Evolutionary conservation across 2,888 invertebrate species (phyloP).

Genomic region (Papilio elwesi): DNA sequence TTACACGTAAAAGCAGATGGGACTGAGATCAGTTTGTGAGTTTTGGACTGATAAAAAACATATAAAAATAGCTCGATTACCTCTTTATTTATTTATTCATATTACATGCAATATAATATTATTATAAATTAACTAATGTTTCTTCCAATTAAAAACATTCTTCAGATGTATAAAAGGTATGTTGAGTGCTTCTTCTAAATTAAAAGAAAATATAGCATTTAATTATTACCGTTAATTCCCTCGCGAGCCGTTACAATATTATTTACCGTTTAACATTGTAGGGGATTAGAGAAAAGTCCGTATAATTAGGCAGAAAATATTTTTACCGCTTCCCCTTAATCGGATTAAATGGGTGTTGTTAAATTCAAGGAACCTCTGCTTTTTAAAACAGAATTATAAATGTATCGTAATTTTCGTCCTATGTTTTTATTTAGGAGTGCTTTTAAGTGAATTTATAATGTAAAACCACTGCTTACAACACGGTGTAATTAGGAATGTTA

Average conservation of each 20-base stretch:
- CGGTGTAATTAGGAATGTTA: too few relatives aligned
- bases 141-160: too few relatives aligned
- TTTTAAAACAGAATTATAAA: slow-evolving; percentile 16
- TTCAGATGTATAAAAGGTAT: too few relatives aligned
- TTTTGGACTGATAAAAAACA: too few relatives aligned
- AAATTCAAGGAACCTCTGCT: not conserved
- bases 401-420: not conserved
- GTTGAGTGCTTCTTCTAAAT: not conserved
- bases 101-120: too few relatives aligned
- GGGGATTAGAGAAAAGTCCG: slow-evolving; percentile 1
- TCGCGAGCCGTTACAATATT: not conserved
- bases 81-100: too few relatives aligned
- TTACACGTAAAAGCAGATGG: too few relatives aligned
- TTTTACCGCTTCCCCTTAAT: slow-evolving; percentile 6
- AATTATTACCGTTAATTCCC: not conserved
- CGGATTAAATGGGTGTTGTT: slow-evolving; percentile 19
- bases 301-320: slow-evolving; percentile 17
- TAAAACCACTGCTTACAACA: not conserved
- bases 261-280: not conserved
- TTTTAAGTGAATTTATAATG: not conserved
- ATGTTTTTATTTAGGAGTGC: not conserved
- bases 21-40: too few relatives aligned
- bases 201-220: not conserved
- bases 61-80: too few relatives aligned
- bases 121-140: too few relatives aligned